Evolutionary conservation across 1,140 invertebrate genomes (phyloP), one percentile per base, ranked within the genome.

Genomic region (Globodera rostochiensis): DNA sequence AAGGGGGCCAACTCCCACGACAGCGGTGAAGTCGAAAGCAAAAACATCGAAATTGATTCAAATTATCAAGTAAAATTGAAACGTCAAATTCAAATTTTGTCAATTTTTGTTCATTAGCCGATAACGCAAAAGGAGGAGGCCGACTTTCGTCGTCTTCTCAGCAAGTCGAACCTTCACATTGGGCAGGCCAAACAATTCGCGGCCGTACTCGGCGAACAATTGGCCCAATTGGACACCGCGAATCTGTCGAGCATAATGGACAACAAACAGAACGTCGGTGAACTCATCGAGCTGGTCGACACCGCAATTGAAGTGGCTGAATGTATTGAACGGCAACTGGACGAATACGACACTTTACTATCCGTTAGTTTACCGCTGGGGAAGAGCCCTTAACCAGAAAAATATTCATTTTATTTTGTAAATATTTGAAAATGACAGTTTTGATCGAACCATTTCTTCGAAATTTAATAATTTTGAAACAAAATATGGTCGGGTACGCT

Each of bases 131-230:
- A 94, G 88, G 95, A 97, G 91, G 94, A 94, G 89, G 90, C 92
- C 25, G 94, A 95, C 90, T 90, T 95, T 73, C 93, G 93, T 70
- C 92, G 92, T 83, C 90, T 95, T 8, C 93, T 95, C 90, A 91
- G 92, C 0, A 92, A 93, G 82, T 94, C 94, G 90, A 93, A 95
- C 86, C 93, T 93, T 90, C 94, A 94, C 67, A 94, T 95, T 75
- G 93, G 94, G 77, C 94, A 95, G 92, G 95, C 95, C 69, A 94
- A 95, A 91, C 92, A 93, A 13, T 96, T 96, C 90, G 94, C 95
- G 91, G 94, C 94, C 89, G 93, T 94, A 82, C 91, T 96, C 57
- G 93, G 94, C 11, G 93, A 93, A 89, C 94, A 95, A 90, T 90
- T 96, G 15, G 94, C 94, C 53, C 92, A 94, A 79, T 91, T 96